Percentiles rank a stretch among this genome's conserved stretches.
These are phyloP conservation scores for Bradypodion ventrale DNA, from an alignment of 2,797 vertebrate species.

Conservation along the genomic window DNA sequence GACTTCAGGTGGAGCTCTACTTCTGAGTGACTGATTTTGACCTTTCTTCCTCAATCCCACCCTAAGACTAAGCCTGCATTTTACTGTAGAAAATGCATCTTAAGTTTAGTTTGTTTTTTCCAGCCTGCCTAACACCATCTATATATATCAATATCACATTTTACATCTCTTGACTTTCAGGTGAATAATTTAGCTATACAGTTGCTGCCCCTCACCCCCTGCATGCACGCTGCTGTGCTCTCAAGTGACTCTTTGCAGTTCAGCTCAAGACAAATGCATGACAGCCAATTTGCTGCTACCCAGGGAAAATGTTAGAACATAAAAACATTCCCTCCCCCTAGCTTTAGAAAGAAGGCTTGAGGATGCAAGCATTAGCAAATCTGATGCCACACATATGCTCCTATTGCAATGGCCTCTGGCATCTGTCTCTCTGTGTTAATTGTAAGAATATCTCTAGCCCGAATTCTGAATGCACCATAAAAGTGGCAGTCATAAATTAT, in stretches of 20 bases:
- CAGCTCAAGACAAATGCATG: slow-evolving; percentile 67
- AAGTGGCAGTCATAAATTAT: not conserved
- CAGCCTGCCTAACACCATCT: not conserved
- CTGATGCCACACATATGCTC: slow-evolving; percentile 67
- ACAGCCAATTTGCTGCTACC: slow-evolving; percentile 73
- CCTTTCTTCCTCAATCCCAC: slow-evolving; percentile 13
- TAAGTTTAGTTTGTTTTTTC: slow-evolving; percentile 14
- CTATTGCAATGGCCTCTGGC: slow-evolving; percentile 61
- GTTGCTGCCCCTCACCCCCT: slow-evolving; percentile 19
- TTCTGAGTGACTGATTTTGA: slow-evolving; percentile 29
- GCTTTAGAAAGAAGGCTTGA: slow-evolving; percentile 68
- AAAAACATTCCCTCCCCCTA: slow-evolving; percentile 71
- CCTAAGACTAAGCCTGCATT: slow-evolving; percentile 38
- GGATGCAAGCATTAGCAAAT: slow-evolving; percentile 66
- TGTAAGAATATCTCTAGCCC: slow-evolving; percentile 55
- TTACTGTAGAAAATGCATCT: slow-evolving; percentile 17
- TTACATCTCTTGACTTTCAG: slow-evolving; percentile 41
- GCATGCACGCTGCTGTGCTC: slow-evolving; percentile 25
- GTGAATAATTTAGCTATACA: slow-evolving; percentile 41
- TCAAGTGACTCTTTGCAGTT: slow-evolving; percentile 49
- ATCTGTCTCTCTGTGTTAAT: slow-evolving; percentile 64
- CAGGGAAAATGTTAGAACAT: slow-evolving; percentile 73
- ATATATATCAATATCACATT: accelerated
- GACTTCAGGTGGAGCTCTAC: slow-evolving; percentile 6
- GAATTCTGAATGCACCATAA: slow-evolving; percentile 31